Conservation (phyloP, 2,113 vertebrate species). For the Carettochelys insculpta region DNA sequence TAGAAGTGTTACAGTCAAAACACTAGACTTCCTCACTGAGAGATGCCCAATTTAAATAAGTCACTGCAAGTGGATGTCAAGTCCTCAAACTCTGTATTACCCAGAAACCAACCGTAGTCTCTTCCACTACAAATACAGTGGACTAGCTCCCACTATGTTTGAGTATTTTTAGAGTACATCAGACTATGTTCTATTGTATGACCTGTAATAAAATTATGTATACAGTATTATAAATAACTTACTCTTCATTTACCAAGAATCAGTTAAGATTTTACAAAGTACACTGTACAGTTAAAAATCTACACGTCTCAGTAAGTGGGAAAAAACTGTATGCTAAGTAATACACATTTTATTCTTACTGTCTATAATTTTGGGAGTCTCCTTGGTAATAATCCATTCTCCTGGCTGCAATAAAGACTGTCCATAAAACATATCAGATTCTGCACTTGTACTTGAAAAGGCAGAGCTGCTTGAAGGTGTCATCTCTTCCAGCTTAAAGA, state of each 20-base stretch:
- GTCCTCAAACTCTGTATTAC: not conserved
- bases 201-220: not conserved
- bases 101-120: not conserved
- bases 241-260: not conserved
- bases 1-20: not conserved
- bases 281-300: not conserved
- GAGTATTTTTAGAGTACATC: not conserved
- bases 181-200: not conserved
- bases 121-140: not conserved
- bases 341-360: constrained; percentile 75
- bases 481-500: constrained; percentile 92
- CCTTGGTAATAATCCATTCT: constrained; percentile 95
- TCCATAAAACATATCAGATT: constrained; percentile 94
- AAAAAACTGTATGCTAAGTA: not conserved
- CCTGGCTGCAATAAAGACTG: constrained; percentile 93
- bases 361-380: constrained; percentile 86
- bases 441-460: constrained; percentile 85
- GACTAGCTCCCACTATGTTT: not conserved
- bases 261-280: not conserved
- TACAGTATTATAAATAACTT: not conserved
- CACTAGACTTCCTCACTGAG: not conserved
- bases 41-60: not conserved
- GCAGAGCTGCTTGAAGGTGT: constrained; percentile 94
- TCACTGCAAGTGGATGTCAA: not conserved
- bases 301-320: not conserved